Evolutionary conservation across 1,140 invertebrate genomes (phyloP).

Genomic region (Oryctes rhinoceros): DNA sequence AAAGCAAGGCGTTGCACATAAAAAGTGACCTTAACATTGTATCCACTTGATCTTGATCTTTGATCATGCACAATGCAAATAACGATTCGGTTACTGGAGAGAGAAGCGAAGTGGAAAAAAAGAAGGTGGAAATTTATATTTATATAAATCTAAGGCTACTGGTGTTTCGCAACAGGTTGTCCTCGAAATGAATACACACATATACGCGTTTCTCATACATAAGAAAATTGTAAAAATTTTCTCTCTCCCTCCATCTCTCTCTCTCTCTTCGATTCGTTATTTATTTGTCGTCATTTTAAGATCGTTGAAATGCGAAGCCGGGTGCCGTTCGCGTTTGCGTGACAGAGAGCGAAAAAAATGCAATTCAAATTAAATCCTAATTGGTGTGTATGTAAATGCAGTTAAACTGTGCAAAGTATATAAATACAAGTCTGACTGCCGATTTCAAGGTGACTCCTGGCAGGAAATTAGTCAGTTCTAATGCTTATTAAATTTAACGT

Average conservation of each 20-base stretch:
- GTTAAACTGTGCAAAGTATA: slow-evolving; percentile 27
- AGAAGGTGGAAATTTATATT: slow-evolving; percentile 20
- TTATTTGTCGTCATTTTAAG: neutral
- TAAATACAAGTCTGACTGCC: slow-evolving; percentile 27
- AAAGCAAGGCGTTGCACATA: slow-evolving; percentile 29
- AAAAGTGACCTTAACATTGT: slow-evolving; percentile 35
- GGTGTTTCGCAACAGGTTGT: slow-evolving; percentile 29
- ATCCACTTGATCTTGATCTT: slow-evolving; percentile 35
- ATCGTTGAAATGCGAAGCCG: neutral
- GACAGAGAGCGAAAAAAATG: slow-evolving; percentile 26
- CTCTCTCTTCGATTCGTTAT: neutral
- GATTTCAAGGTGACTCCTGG: slow-evolving; percentile 23
- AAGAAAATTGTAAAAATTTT: slow-evolving; percentile 29
- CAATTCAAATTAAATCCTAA: slow-evolving; percentile 25
- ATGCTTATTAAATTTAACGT: slow-evolving; percentile 15
- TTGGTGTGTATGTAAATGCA: slow-evolving; percentile 32
- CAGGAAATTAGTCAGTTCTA: slow-evolving; percentile 26
- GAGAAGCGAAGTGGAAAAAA: slow-evolving; percentile 8
- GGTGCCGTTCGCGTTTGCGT: slow-evolving; percentile 14
- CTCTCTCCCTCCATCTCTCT: neutral
- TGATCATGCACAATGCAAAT: slow-evolving; percentile 35
- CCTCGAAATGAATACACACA: slow-evolving; percentile 23
- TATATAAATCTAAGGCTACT: slow-evolving; percentile 24
- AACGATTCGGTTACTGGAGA: slow-evolving; percentile 28
- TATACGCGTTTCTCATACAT: slow-evolving; percentile 14